Percentiles rank a stretch among this genome's conserved stretches.
phyloP scores from a whole-genome alignment of 35 echinoderm and acorn worm species.

The Eucidaris tribuloides region DNA sequence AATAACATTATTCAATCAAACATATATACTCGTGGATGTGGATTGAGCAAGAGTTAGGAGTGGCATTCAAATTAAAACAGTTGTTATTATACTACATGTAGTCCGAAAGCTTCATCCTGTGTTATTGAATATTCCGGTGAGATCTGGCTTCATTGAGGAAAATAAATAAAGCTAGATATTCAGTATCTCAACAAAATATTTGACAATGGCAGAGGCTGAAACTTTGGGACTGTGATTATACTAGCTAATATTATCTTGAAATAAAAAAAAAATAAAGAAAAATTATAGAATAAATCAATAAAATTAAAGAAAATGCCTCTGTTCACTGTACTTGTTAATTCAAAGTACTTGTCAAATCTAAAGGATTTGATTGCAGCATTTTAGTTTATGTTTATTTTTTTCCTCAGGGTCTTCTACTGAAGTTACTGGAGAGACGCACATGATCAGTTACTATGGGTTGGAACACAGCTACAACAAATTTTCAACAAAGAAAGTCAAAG shows the following conservation, averaged over 20 bases:
- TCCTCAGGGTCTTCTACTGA: slow-evolving; percentile 55
- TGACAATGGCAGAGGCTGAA: too few species aligned
- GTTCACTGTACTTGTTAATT: neutral
- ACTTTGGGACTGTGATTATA: neutral
- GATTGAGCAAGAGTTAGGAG: too few species aligned
- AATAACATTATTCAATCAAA: too few species aligned
- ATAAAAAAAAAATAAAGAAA: neutral
- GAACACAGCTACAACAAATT: slow-evolving; percentile 95
- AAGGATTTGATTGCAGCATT: neutral
- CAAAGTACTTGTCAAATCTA: neutral
- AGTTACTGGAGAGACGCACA: slow-evolving; percentile 94
- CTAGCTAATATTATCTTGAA: neutral
- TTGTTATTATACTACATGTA: too few species aligned
- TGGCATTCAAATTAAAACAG: too few species aligned
- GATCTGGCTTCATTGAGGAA: too few species aligned
- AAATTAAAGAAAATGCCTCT: neutral
- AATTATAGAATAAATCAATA: neutral
- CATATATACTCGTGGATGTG: too few species aligned
- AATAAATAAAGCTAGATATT: too few species aligned
- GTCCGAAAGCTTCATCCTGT: too few species aligned
- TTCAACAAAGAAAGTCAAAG: slow-evolving; percentile 93
- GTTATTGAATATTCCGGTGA: too few species aligned
- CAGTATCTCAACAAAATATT: too few species aligned
- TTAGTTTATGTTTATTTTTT: neutral
- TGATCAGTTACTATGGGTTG: slow-evolving; percentile 89